phyloP scores from a whole-genome alignment of 1,140 invertebrate genomes.

The Paramacrobiotus metropolitanus region DNA sequence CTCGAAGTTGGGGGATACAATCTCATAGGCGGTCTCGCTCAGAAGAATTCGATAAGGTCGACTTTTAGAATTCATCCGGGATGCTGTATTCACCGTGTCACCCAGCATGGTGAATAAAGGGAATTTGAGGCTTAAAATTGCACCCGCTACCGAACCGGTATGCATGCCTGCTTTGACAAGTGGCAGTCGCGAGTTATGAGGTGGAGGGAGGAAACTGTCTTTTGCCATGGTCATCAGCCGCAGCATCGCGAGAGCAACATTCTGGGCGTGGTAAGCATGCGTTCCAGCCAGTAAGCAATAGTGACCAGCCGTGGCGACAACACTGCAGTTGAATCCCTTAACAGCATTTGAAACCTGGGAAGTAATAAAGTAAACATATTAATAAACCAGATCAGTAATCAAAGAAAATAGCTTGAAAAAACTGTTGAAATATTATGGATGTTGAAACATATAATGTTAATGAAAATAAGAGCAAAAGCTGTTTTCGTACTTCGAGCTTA shows the following conservation, averaged over 20 bases:
- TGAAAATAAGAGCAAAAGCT: too few relatives aligned
- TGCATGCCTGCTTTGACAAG: background rate
- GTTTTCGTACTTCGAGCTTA: background rate
- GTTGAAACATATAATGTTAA: too few relatives aligned
- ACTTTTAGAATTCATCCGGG: background rate
- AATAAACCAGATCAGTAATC: background rate
- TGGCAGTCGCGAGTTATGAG: background rate
- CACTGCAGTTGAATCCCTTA: background rate
- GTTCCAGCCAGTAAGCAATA: conserved; percentile 1
- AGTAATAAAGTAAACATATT: background rate
- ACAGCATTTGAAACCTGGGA: background rate
- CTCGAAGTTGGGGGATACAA: background rate
- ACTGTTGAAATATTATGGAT: too few relatives aligned
- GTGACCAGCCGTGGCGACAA: background rate
- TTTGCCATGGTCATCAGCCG: background rate
- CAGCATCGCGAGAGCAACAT: background rate
- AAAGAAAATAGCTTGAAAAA: background rate
- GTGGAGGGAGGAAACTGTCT: background rate
- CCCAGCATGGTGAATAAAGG: conserved; percentile 1
- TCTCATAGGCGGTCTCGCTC: background rate
- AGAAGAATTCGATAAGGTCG: background rate
- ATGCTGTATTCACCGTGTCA: background rate
- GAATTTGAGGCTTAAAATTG: background rate
- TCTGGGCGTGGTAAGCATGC: background rate
- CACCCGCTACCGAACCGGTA: background rate